Conservation (phyloP, 2,797 vertebrate species). For the Channallabes apus region DNA sequence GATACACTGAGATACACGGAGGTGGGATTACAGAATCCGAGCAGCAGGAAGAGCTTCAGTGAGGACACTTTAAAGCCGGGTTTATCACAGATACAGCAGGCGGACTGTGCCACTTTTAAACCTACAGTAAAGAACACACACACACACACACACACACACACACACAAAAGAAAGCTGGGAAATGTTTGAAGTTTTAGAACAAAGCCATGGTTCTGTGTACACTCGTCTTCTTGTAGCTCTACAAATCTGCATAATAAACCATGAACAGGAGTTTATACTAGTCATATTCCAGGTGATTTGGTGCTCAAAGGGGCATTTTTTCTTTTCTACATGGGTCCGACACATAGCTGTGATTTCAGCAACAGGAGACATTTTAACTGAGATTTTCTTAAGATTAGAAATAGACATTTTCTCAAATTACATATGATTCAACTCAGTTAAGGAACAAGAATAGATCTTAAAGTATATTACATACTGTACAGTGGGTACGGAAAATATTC, state of each 20-base stretch:
- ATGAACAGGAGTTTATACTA: not conserved
- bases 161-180: not conserved
- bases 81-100: conserved; percentile 3
- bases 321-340: too few species aligned
- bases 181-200: not conserved
- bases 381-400: not conserved
- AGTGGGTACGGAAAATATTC: too few species aligned
- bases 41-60: not conserved
- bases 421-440: not conserved
- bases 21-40: conserved; percentile 34
- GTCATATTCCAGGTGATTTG: too few species aligned
- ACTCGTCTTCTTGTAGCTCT: not conserved
- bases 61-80: not conserved
- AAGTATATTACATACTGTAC: too few species aligned
- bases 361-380: not conserved
- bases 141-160: conserved; percentile 10
- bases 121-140: not conserved
- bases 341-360: not conserved
- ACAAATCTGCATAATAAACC: not conserved
- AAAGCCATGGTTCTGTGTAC: not conserved
- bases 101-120: not conserved
- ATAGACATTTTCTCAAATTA: not conserved
- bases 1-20: conserved; percentile 26
- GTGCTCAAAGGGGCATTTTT: too few species aligned
- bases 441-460: not conserved